Conservation (phyloP, 2,113 vertebrate species). For the Pleuronectes platessa region DNA sequence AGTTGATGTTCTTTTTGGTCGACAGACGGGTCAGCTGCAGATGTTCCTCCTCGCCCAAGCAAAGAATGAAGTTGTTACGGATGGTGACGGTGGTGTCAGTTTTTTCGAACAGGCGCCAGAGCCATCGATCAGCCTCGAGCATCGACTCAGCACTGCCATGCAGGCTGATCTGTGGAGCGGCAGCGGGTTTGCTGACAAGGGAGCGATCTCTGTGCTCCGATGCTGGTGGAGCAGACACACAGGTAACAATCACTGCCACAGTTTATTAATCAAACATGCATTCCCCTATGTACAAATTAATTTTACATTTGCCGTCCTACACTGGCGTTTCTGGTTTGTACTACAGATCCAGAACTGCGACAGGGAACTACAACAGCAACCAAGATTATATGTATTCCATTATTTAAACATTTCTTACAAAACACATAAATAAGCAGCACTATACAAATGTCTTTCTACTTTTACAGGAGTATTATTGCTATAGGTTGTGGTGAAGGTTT, state of each 20-base stretch:
- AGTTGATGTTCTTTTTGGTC: conserved; percentile 14
- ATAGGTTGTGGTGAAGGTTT: no score
- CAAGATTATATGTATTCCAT: no score
- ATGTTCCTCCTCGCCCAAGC: conserved; percentile 78
- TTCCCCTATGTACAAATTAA: no score
- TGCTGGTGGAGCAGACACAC: conserved; percentile 6
- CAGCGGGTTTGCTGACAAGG: neutral
- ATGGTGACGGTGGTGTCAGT: conserved; percentile 9
- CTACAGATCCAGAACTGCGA: no score
- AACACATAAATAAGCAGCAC: no score
- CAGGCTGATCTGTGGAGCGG: conserved; percentile 71
- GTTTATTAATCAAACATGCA: neutral
- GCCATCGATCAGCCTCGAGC: conserved; percentile 82
- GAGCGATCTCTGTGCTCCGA: rapidly evolving
- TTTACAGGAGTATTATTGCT: no score
- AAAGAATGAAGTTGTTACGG: conserved; percentile 83
- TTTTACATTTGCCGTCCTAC: no score
- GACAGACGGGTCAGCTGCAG: conserved; percentile 56
- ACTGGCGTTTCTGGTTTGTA: no score
- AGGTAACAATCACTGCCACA: neutral
- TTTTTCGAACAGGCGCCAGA: neutral
- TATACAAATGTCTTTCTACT: no score
- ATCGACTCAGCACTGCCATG: neutral
- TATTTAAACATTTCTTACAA: no score
- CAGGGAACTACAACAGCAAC: no score